Conservation (phyloP, 2,797 vertebrate genomes). For the Neosalanx taihuensis region DNA sequence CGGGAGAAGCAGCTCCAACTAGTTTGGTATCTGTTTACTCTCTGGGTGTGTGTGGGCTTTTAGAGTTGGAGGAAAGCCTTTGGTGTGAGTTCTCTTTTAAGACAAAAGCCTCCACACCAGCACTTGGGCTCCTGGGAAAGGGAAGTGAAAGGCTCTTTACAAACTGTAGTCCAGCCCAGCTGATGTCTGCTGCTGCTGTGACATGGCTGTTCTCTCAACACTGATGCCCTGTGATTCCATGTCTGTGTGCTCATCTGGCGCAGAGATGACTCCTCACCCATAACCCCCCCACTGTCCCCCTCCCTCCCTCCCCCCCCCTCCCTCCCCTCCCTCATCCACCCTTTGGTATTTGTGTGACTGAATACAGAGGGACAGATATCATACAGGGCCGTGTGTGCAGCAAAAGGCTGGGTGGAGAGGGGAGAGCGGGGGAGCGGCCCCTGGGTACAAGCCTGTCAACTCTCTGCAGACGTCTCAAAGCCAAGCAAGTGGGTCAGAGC, state of each 20-base stretch:
- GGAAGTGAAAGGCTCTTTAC: too few species aligned
- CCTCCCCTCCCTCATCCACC: slow-evolving; percentile 39
- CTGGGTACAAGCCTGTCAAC: slow-evolving; percentile 70
- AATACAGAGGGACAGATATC: slow-evolving; percentile 74
- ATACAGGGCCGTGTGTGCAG: slow-evolving; percentile 60
- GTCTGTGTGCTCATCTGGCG: not conserved
- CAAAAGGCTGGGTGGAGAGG: slow-evolving; percentile 60
- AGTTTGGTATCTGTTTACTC: too few species aligned
- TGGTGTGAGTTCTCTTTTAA: too few species aligned
- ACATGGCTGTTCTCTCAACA: slow-evolving; percentile 3
- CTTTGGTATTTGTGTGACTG: slow-evolving; percentile 71
- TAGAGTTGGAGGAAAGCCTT: too few species aligned
- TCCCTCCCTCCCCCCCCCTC: not conserved
- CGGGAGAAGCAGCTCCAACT: too few species aligned
- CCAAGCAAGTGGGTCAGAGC: slow-evolving; percentile 54
- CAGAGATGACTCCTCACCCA: too few species aligned
- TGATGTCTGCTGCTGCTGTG: too few species aligned
- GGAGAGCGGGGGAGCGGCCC: slow-evolving; percentile 70
- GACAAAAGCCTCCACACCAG: too few species aligned
- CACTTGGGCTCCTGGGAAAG: too few species aligned
- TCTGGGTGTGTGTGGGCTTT: too few species aligned
- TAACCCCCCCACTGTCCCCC: not conserved
- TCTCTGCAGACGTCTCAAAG: slow-evolving; percentile 56
- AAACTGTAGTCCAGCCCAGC: not conserved
- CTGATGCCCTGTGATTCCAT: slow-evolving; percentile 9